Evolutionary conservation across 2,888 invertebrate genomes (phyloP), one percentile per base, ranked within the genome.

Genomic region (Eurytoma californica): DNA sequence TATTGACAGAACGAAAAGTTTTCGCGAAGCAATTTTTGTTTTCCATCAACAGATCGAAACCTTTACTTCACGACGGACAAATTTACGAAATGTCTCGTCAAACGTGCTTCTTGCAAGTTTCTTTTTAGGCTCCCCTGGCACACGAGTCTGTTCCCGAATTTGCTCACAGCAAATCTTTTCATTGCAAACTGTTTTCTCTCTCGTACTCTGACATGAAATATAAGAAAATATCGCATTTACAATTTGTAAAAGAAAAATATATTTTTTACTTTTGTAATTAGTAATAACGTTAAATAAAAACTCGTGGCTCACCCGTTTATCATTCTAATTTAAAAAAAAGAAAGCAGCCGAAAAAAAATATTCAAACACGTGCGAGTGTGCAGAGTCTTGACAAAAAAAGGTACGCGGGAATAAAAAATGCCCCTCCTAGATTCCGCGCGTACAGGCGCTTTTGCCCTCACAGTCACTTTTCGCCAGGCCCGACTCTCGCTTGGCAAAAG

Each of bases 41-140:
- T 61, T 53, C 47, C n/a, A 30, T 72, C 28, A 49, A 9, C 13
- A 63, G 20, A 20, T 39, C 63, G 30, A 51, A 72, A 47, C 5
- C 13, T 28, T 30, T 55, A 7, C 7, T 14, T 30, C 16, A 5
- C 3, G 18, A 57, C n/a, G 18, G n/a, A 28, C 4, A 60, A 70
- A 49, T 28, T 60, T 70, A 24, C 16, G 63, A 72, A 74, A 74
- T 58, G 49, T 74, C 60, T 51, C 49, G 66, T 73, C 55, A 67
- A 67, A 51, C 30, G 60, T 60, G 14, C 58, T 58, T 16, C 28
- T 30, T 16, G 20, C 20, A 49, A 57, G 3, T 16, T 20, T 3
- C 47, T 57, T 47, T 16, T 18, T n/a, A 49, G 18, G 49, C 65
- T 66, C 28, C 20, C 14, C 49, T n/a, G n/a, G 49, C 49, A 63